Percentiles rank a stretch among this genome's conserved stretches.
phyloP scores from a whole-genome alignment of 2,888 invertebrate genomes.

The Sphaerophoria taeniata region DNA sequence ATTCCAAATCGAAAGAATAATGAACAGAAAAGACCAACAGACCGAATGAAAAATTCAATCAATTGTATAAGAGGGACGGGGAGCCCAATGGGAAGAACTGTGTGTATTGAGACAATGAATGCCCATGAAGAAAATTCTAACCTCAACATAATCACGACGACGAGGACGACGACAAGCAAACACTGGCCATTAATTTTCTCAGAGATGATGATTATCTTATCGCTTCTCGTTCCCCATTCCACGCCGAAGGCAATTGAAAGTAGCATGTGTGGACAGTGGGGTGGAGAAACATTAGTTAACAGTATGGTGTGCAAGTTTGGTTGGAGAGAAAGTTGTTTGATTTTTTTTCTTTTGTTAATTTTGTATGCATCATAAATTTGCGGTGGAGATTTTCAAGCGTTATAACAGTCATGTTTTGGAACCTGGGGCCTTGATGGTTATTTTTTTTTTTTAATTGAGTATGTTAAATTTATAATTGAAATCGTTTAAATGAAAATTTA shows the following conservation, averaged over 20 bases:
- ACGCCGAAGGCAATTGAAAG: conserved; percentile 19
- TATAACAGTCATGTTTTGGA: no score
- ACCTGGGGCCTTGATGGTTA: no score
- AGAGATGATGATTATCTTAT: conserved; percentile 37
- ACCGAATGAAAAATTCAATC: conserved; percentile 42
- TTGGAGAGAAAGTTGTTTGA: not conserved
- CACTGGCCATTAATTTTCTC: conserved; percentile 51
- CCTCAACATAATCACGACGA: not conserved
- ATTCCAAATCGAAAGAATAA: conserved; percentile 41
- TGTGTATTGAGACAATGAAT: conserved; percentile 3
- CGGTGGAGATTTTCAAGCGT: no score
- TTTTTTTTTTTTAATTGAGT: no score
- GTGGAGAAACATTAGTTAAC: not conserved
- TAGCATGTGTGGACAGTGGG: not conserved
- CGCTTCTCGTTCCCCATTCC: conserved; percentile 12
- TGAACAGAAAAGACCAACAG: conserved; percentile 48
- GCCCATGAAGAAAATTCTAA: conserved; percentile 3
- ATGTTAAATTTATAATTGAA: no score
- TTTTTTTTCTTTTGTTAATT: no score
- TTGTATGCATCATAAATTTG: no score
- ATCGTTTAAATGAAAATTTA: no score
- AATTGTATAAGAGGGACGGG: not conserved
- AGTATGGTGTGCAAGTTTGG: conserved; percentile 24
- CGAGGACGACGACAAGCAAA: conserved; percentile 14
- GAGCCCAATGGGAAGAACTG: not conserved